Evolutionary conservation across 2,888 invertebrate species (phyloP), one percentile per base, ranked within the genome.

Genomic region (Phortica magna): DNA sequence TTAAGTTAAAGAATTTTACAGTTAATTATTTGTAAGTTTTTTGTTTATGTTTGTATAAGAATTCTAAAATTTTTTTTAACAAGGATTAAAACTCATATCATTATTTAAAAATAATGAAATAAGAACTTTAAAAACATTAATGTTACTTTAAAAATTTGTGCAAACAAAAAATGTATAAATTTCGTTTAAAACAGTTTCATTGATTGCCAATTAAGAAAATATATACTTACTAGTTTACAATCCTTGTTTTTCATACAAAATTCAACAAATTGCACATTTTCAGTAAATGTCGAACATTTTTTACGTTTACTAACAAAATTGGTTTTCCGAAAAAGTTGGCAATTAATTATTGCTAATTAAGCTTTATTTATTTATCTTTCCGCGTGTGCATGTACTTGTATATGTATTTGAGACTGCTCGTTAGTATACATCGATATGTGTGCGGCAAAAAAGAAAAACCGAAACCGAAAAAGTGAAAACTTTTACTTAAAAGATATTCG

Each of bases 21-120:
- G 17, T 14, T 53, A 55, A 12, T 64, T 76, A 76, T 74, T 73
- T 19, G 65, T 43, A 61, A 67, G 39, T 72, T 31, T 70, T 17
- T 71, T 61, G 68, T 65, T 48, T 71, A 31, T 77, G 73, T 73
- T 14, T 61, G 22, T 61, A 41, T n/a, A 22, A 22, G 10, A 14
- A 53, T 22, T 19, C 55, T 55, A 14, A 10, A 48, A 48, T 6
- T 48, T 48, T 12, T 9, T 6, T 48, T 14, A 48, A 48, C 14
- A 14, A 48, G 48, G 48, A 53, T 74, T 74, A n/a, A 53, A 55
- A 67, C 22, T 41, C 43, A 17, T 71, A 48, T 75, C 48, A 64
- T 48, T 73, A 65, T 39, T 17, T n/a, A n/a, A n/a, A n/a, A n/a
- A n/a, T n/a, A n/a, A n/a, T n/a, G n/a, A n/a, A n/a, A n/a, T n/a